Percentiles rank a stretch among this genome's conserved stretches.
phyloP scores from a whole-genome alignment of 2,113 vertebrate genomes.

The Nematolebias whitei region DNA sequence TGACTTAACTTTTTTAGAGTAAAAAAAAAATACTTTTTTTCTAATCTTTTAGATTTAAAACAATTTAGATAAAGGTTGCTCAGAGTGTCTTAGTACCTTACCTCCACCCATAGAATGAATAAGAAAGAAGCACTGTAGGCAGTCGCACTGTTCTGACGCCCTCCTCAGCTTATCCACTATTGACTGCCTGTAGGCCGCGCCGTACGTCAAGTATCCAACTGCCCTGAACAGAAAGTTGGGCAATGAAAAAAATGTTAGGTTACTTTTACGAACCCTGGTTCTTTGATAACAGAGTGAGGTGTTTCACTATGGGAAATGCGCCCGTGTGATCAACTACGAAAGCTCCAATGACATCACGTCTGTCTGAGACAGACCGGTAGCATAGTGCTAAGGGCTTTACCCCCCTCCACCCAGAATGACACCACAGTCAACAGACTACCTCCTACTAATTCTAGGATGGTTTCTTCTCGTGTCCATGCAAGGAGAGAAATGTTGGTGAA shows the following conservation, averaged over 20 bases:
- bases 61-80: background rate
- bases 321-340: no score
- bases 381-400: no score
- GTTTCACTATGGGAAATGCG: no score
- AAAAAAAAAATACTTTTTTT: no score
- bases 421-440: no score
- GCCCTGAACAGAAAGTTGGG: conserved; percentile 81
- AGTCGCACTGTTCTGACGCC: conserved; percentile 92
- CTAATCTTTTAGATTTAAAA: background rate
- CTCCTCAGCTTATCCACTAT: conserved; percentile 90
- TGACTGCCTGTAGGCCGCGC: conserved; percentile 85
- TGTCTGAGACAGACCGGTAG: no score
- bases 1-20: no score
- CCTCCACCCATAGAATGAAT: conserved; percentile 99
- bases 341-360: no score
- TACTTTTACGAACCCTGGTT: background rate
- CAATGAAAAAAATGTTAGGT: background rate
- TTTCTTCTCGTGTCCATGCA: background rate
- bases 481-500: background rate
- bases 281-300: no score
- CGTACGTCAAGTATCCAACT: conserved; percentile 90
- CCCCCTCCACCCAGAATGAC: no score
- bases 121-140: conserved; percentile 95
- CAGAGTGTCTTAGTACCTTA: conserved; percentile 62
- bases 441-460: background rate